phyloP scores from a whole-genome alignment of 2,113 vertebrate genomes.

The Psittacus erithacus region DNA sequence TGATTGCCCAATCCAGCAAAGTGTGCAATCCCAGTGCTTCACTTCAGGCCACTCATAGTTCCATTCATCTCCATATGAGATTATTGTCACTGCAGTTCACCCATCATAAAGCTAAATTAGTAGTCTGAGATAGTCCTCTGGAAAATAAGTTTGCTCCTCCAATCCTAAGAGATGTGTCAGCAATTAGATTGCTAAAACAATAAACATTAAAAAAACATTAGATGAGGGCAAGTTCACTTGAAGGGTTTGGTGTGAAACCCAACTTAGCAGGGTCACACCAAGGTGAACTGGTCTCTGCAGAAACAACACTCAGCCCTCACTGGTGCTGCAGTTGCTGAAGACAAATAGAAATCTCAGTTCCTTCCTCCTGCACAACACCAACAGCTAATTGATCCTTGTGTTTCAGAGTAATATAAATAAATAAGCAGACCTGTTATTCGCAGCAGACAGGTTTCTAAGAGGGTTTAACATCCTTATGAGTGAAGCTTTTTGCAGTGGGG shows the following conservation, averaged over 20 bases:
- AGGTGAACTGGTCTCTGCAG: not conserved
- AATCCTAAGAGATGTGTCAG: not conserved
- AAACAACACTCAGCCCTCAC: not conserved
- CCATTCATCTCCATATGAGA: not conserved
- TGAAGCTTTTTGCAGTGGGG: not conserved
- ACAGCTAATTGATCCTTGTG: not conserved
- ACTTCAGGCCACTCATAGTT: not conserved
- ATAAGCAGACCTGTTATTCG: not conserved
- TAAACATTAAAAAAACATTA: too few species aligned
- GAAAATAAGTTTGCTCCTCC: not conserved
- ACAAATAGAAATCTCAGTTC: not conserved
- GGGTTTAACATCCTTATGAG: not conserved
- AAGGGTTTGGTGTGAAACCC: not conserved
- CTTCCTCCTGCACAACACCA: accelerated
- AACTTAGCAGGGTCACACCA: not conserved
- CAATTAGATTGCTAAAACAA: too few species aligned
- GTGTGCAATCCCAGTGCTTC: not conserved
- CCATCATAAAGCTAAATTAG: not conserved
- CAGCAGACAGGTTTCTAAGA: not conserved
- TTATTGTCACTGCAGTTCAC: not conserved
- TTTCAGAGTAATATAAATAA: not conserved
- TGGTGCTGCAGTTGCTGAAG: not conserved
- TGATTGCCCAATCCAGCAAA: not conserved
- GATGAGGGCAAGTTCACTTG: not conserved
- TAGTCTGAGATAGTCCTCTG: not conserved